These are phyloP conservation scores for Chrysina gloriosa DNA, from an alignment of 2,888 invertebrate genomes.

Conservation along the genomic window DNA sequence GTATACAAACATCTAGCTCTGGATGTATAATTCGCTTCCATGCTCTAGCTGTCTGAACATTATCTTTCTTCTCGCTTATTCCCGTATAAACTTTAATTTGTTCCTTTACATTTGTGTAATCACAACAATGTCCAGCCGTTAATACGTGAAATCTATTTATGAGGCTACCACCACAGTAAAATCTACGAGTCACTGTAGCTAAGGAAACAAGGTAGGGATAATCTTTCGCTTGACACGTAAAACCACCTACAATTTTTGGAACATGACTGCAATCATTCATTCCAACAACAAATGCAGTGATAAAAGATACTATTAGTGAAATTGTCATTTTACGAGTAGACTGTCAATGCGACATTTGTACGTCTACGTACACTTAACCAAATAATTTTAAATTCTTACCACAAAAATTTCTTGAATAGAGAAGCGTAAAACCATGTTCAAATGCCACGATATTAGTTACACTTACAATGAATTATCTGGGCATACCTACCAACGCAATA, in stretches of 20 bases:
- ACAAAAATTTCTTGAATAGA: no score
- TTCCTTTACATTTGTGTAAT: neutral
- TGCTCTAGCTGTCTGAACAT: slow-evolving; percentile 1
- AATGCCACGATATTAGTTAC: no score
- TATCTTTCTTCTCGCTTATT: neutral
- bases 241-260: slow-evolving; percentile 5
- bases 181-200: neutral
- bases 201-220: slow-evolving; percentile 17
- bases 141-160: slow-evolving; percentile 7
- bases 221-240: neutral
- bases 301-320: neutral
- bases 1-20: neutral
- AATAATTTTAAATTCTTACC: no score
- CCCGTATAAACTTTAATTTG: slow-evolving; percentile 12
- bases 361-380: no score
- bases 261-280: no score
- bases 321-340: no score
- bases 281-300: neutral
- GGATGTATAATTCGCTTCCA: slow-evolving; percentile 14
- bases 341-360: no score
- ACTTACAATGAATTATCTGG: no score
- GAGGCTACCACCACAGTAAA: slow-evolving; percentile 17
- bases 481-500: no score
- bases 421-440: no score
- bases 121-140: slow-evolving; percentile 28